Evolutionary conservation across 1,140 invertebrate genomes (phyloP).

Genomic region (Bombus vancouverensis): DNA sequence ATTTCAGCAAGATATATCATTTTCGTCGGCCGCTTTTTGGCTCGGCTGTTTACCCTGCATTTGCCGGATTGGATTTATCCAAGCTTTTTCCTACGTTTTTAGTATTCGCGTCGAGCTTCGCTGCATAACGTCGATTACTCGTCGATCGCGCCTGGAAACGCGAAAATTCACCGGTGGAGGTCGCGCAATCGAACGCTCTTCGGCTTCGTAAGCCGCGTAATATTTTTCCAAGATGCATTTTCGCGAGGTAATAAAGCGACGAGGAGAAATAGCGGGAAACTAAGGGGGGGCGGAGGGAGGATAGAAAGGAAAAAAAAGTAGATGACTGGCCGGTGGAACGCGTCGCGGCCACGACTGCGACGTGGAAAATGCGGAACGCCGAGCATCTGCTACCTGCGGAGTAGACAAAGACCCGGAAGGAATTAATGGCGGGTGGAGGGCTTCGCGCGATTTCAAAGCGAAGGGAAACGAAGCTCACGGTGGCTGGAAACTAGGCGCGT

Average conservation of each 20-base stretch:
- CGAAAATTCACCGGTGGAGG: too few relatives aligned
- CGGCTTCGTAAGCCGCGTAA: neutral
- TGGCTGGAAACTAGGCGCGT: neutral
- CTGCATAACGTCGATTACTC: neutral
- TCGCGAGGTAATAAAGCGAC: neutral
- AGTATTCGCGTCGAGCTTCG: neutral
- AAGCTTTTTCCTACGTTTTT: constrained; percentile 40
- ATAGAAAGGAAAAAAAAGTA: neutral
- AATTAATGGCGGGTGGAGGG: constrained; percentile 66
- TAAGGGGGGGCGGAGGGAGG: too few relatives aligned
- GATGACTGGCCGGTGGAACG: neutral
- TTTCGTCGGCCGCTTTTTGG: constrained; percentile 31
- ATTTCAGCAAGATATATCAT: constrained; percentile 36
- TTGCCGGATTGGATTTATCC: constrained; percentile 51
- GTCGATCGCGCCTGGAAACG: neutral
- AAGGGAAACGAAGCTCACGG: constrained; percentile 16
- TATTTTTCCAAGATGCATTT: neutral
- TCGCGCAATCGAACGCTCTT: neutral
- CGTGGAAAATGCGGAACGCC: constrained; percentile 50
- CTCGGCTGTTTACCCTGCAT: constrained; percentile 24
- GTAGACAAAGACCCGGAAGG: constrained; percentile 70
- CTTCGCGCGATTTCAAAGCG: constrained; percentile 36
- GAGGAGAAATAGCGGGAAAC: neutral
- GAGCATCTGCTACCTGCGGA: constrained; percentile 16
- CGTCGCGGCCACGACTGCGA: neutral